Evolutionary conservation across 1,140 invertebrate genomes (phyloP).

Genomic region (Drosophila suzukii): DNA sequence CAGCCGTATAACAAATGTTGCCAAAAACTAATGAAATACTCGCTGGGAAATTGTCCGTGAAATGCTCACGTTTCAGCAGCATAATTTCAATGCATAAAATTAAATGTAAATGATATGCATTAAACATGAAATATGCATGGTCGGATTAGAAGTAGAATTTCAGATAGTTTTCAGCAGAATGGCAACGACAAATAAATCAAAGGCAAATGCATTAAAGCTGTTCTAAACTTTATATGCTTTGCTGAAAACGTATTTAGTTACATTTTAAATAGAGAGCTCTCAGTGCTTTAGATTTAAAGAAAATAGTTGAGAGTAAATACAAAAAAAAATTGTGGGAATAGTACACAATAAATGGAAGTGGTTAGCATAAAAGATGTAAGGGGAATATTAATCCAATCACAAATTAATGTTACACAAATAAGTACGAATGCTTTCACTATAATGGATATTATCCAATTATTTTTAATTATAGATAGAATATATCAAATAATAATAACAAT

Average conservation of each 20-base stretch:
- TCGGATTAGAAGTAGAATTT: conserved; percentile 24
- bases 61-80: conserved; percentile 40
- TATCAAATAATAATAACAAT: background rate
- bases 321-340: conserved; percentile 9
- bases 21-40: conserved; percentile 49
- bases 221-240: background rate
- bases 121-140: conserved; percentile 42
- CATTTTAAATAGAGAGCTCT: background rate
- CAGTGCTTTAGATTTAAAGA: conserved; percentile 4
- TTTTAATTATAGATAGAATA: background rate
- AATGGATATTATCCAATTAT: background rate
- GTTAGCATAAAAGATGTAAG: background rate
- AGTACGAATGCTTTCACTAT: background rate
- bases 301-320: conserved; percentile 13
- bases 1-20: conserved; percentile 17
- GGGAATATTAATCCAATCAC: background rate
- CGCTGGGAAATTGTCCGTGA: conserved; percentile 47
- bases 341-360: background rate
- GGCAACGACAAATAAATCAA: conserved; percentile 8
- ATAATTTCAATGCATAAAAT: conserved; percentile 64
- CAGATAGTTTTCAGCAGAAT: conserved; percentile 1
- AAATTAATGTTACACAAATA: conserved; percentile 2
- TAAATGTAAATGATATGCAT: conserved; percentile 65
- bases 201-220: conserved; percentile 23
- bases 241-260: background rate